Base-by-base conservation (phyloP, 2,797 vertebrate genomes). In the Acropternis orthonyx region DNA sequence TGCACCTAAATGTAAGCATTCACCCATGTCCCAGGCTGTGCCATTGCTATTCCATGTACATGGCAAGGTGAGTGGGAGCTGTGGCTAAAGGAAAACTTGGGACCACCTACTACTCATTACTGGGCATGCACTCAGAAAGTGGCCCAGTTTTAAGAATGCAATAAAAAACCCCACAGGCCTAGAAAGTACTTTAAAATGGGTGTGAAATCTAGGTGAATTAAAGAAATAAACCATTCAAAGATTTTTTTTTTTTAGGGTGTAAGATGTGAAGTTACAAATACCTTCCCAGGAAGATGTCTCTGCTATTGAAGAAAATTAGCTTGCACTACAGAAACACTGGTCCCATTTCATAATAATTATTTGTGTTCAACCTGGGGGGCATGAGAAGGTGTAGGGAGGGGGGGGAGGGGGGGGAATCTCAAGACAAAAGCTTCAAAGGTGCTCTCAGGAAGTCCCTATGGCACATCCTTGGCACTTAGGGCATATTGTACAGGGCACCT, bases 41-140 rank as follows among this genome's bases (percentile, higher is more conserved):
- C 48, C 1, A 6, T 13, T 81, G 74, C 49, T 37, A 13, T 20
- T 78, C 44, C 32, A 14, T 0, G 1, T 12, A 22, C 2, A 9
- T 23, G 41, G 41, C 66, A 41, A 78, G 69, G 6, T 67, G 14
- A 65, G 39, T 11, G 30, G 46, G 24, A 91, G 78, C 58, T 51
- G 21, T 51, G 59, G 74, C 62, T 65, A 16, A 58, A 91, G 36
- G 65, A 74, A 52, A 71, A 80, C 58, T 49, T 0, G 0, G 30
- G 69, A 61, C 34, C 66, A 27, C 36, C n/a, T 62, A 19, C 37
- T 43, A 7, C 15, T 72, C 10, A 3, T 23, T 61, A 27, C 73
- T 84, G 51, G 73, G 21, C 13, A 13, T 3, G 12, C 39, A 59
- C 44, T 58, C 61, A 89, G 69, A 46, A 74, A 72, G 5, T 1